These are phyloP conservation scores for Pissodes strobi DNA, from an alignment of 1,140 invertebrate genomes.

Conservation along the genomic window DNA sequence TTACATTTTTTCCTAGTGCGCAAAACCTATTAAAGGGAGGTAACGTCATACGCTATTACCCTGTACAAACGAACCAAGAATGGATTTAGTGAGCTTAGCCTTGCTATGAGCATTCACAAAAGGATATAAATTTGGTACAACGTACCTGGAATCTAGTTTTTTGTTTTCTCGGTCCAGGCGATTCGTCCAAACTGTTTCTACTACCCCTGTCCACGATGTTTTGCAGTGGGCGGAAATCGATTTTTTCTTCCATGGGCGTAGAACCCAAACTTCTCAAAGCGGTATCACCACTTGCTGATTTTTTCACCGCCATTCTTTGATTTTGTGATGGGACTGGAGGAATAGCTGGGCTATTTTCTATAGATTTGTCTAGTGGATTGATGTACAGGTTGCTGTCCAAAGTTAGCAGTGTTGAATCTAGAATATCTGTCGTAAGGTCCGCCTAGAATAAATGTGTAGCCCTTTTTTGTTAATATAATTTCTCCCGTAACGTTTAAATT, in stretches of 20 bases:
- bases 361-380: constrained; percentile 80
- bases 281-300: constrained; percentile 78
- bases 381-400: constrained; percentile 86
- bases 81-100: too few species aligned
- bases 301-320: constrained; percentile 64
- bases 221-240: constrained; percentile 59
- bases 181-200: constrained; percentile 68
- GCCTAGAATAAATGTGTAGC: constrained; percentile 66
- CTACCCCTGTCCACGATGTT: constrained; percentile 60
- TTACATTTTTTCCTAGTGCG: too few species aligned
- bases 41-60: too few species aligned
- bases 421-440: constrained; percentile 73
- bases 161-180: constrained; percentile 77
- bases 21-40: too few species aligned
- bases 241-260: constrained; percentile 59
- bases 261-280: constrained; percentile 62
- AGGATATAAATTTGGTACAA: too few species aligned
- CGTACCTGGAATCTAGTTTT: constrained; percentile 77
- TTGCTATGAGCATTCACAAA: too few species aligned
- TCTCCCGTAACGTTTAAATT: too few species aligned
- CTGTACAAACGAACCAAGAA: too few species aligned
- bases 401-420: constrained; percentile 56
- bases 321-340: constrained; percentile 30
- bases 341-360: constrained; percentile 53
- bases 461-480: too few species aligned